Evolutionary conservation across 1,140 invertebrate genomes (phyloP).

Genomic region (Danaus plexippus): DNA sequence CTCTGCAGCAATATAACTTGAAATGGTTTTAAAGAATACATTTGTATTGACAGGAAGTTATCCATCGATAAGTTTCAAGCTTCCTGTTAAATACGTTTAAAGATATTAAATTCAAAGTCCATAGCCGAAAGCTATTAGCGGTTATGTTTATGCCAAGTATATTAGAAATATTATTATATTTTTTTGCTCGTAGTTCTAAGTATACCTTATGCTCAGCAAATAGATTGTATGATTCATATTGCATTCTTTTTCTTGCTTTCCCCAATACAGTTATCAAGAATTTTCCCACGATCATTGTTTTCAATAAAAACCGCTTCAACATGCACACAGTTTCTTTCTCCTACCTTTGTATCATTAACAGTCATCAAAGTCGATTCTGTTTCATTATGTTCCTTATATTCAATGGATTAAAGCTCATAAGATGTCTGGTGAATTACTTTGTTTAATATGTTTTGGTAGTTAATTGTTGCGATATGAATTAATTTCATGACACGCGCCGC

Average conservation of each 20-base stretch:
- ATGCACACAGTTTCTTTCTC: slow-evolving; percentile 28
- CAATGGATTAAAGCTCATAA: slow-evolving; percentile 5
- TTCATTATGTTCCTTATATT: slow-evolving; percentile 12
- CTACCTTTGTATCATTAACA: slow-evolving; percentile 18
- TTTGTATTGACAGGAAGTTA: too few species aligned
- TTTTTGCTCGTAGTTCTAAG: too few species aligned
- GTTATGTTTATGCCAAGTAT: too few species aligned
- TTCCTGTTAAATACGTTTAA: not conserved
- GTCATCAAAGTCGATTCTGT: slow-evolving; percentile 1
- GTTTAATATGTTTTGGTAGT: slow-evolving; percentile 16
- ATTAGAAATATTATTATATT: too few species aligned
- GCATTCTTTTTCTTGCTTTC: slow-evolving; percentile 46
- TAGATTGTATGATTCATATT: slow-evolving; percentile 31
- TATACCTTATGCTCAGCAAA: not conserved
- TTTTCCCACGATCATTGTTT: slow-evolving; percentile 62
- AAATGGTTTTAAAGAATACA: too few species aligned
- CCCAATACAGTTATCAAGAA: slow-evolving; percentile 43
- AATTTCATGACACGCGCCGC: slow-evolving; percentile 43
- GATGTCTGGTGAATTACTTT: not conserved
- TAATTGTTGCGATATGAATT: slow-evolving; percentile 40
- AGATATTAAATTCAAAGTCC: too few species aligned
- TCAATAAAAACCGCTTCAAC: slow-evolving; percentile 37
- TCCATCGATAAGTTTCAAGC: too few species aligned
- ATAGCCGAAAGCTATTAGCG: too few species aligned
- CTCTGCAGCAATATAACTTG: too few species aligned